A percentile compares a stretch with the other conserved stretches of the same genome.
Evolutionary conservation across 1,140 invertebrate genomes (phyloP).

Genomic region (Brevipalpus yothersi): DNA sequence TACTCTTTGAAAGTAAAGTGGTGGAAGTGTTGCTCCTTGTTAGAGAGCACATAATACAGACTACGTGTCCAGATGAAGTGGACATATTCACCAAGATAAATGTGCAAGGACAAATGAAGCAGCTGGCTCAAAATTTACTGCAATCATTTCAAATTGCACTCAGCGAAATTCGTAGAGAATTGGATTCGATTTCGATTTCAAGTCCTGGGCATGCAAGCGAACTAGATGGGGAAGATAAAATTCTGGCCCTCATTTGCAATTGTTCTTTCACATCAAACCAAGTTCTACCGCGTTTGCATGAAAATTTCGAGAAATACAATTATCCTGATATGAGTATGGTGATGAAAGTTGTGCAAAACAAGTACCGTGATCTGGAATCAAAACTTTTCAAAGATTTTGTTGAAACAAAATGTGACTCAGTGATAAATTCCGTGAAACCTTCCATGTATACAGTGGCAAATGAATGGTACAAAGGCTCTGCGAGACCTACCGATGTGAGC

Average conservation of each 20-base stretch:
- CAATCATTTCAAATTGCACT: constrained; percentile 19
- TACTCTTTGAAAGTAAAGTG: constrained; percentile 51
- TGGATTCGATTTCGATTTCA: background rate
- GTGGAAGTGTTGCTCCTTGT: constrained; percentile 57
- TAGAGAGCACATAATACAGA: constrained; percentile 50
- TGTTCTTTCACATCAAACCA: constrained; percentile 52
- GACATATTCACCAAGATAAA: constrained; percentile 17
- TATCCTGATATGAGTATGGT: constrained; percentile 39
- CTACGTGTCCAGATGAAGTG: constrained; percentile 9
- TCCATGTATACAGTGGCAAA: constrained; percentile 45
- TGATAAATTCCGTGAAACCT: constrained; percentile 76
- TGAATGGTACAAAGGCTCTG: constrained; percentile 1
- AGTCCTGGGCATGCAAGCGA: background rate
- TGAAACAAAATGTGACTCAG: constrained; percentile 70
- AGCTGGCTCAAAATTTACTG: constrained; percentile 38
- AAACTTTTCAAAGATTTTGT: constrained; percentile 36
- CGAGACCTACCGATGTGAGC: constrained; percentile 31
- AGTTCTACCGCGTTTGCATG: constrained; percentile 41
- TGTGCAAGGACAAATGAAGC: constrained; percentile 20
- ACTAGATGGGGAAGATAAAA: constrained; percentile 31
- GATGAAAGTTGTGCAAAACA: constrained; percentile 18
- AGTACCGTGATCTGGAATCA: constrained; percentile 20
- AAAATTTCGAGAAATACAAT: constrained; percentile 32
- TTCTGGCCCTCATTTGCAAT: constrained; percentile 67
- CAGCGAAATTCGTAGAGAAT: constrained; percentile 6